A percentile compares a stretch with the other conserved stretches of the same genome.
Conservation (phyloP, 2,888 invertebrate genomes). For the Ctenicera cuprea region DNA sequence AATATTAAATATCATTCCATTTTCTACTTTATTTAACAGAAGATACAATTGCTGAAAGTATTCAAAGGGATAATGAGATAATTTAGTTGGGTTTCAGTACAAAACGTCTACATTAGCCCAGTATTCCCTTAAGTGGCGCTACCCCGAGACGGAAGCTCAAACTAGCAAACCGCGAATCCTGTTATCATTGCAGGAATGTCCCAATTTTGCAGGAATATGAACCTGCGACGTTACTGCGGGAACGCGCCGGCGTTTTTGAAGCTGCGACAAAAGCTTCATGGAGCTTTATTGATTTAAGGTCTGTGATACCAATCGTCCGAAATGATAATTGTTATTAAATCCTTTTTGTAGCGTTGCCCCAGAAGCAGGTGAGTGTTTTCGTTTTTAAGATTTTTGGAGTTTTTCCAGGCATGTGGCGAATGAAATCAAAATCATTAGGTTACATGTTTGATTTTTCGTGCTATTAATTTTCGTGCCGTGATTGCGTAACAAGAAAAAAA, state of each 20-base stretch:
- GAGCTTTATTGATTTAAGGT: conserved; percentile 48
- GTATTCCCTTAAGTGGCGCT: conserved; percentile 55
- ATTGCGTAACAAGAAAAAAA: no score
- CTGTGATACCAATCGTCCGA: conserved; percentile 30
- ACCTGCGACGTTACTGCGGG: neutral
- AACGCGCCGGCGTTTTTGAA: conserved; percentile 51
- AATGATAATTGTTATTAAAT: conserved; percentile 21
- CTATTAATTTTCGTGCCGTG: no score
- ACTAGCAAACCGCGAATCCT: conserved; percentile 41
- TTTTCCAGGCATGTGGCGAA: neutral
- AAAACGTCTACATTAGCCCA: conserved; percentile 55
- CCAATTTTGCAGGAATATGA: neutral
- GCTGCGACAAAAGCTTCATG: conserved; percentile 34
- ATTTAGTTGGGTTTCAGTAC: conserved; percentile 59
- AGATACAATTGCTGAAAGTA: conserved; percentile 68
- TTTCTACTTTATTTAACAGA: conserved; percentile 68
- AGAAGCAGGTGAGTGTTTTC: neutral
- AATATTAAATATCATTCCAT: conserved; percentile 69
- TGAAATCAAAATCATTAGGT: neutral
- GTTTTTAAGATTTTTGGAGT: neutral
- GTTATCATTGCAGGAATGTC: conserved; percentile 30
- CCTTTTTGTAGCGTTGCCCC: neutral
- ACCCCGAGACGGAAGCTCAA: conserved; percentile 49
- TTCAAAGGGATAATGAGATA: conserved; percentile 69
- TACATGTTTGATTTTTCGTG: neutral